phyloP scores from a whole-genome alignment of 2,113 vertebrate species.

The Promerops cafer region DNA sequence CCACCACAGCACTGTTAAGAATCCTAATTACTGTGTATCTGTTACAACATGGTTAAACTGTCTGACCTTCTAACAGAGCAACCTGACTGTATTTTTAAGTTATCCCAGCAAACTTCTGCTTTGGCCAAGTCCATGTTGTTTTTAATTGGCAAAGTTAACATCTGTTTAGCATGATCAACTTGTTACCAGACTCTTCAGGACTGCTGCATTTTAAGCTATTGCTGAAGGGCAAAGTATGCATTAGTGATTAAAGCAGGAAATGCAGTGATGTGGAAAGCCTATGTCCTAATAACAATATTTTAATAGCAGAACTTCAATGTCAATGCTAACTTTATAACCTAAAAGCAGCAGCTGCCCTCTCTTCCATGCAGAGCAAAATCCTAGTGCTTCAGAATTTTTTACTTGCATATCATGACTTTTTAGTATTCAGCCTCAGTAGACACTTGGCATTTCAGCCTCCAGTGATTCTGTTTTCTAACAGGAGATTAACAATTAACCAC shows the following conservation, averaged over 20 bases:
- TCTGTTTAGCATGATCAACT: neutral
- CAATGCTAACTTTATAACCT: neutral
- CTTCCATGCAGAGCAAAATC: neutral
- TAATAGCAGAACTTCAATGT: neutral
- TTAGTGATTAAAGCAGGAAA: neutral
- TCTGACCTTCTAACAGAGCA: neutral
- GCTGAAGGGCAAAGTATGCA: conserved; percentile 17
- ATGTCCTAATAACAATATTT: neutral
- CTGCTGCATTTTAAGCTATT: neutral
- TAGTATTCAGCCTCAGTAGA: neutral
- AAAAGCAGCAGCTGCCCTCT: neutral
- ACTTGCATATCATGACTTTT: neutral
- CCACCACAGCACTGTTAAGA: neutral
- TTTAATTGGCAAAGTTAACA: neutral
- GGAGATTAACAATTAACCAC: conserved; percentile 64
- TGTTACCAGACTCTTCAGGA: neutral
- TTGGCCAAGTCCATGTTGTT: neutral
- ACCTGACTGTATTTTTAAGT: neutral
- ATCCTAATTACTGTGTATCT: neutral
- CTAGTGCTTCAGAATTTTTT: neutral
- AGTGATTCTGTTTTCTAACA: neutral
- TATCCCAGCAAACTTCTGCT: neutral
- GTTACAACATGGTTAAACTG: neutral
- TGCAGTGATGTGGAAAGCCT: neutral
- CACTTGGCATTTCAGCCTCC: neutral